A percentile compares a stretch with the other conserved stretches of the same genome.
Conservation (phyloP, 2,797 vertebrate species). For the Cyprinodon diabolis region DNA sequence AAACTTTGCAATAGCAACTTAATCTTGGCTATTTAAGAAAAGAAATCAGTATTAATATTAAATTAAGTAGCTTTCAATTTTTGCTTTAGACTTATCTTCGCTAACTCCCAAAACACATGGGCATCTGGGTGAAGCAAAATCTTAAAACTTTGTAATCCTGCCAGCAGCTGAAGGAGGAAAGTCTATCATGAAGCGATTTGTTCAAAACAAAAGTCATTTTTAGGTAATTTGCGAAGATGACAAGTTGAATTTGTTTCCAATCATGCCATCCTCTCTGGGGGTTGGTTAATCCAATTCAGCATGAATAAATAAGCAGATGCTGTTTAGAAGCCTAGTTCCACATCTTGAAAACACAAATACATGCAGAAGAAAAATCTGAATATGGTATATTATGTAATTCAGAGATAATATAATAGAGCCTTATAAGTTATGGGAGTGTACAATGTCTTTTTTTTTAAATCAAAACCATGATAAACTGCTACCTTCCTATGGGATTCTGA, state of each 20-base stretch:
- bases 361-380: not conserved
- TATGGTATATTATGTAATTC: constrained; percentile 13
- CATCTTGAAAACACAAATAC: not conserved
- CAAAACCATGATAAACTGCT: not conserved
- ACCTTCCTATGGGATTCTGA: not conserved
- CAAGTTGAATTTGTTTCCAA: constrained; percentile 9
- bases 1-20: too few relatives aligned
- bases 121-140: not conserved
- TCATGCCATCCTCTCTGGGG: not conserved
- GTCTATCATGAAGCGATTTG: constrained; percentile 5
- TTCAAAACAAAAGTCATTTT: constrained; percentile 7
- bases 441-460: not conserved
- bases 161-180: not conserved
- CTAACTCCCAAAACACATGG: too few relatives aligned
- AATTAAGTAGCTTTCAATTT: too few relatives aligned
- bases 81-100: too few relatives aligned
- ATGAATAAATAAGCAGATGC: constrained; percentile 9
- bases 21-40: too few relatives aligned
- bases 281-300: constrained; percentile 8
- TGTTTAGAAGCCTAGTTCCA: not conserved
- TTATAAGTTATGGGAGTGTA: not conserved
- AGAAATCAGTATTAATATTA: too few relatives aligned
- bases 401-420: not conserved
- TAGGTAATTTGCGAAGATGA: constrained; percentile 4
- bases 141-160: not conserved